Conservation (phyloP, 1,140 invertebrate species). For the Procambarus virginalis region DNA sequence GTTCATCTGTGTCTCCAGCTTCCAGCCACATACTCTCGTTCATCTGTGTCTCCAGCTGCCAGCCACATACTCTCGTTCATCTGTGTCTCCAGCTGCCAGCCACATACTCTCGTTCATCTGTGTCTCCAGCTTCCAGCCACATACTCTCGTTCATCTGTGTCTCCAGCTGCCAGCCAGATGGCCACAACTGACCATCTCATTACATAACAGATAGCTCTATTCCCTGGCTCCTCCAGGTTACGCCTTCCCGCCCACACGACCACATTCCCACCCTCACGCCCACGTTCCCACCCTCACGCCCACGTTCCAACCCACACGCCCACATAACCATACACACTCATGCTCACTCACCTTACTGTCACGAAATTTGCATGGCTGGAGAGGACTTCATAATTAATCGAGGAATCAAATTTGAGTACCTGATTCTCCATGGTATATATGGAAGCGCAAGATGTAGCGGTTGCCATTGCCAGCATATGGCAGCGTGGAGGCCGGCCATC, state of each 20-base stretch:
- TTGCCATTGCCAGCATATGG: conserved; percentile 40
- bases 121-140: no score
- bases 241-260: not conserved
- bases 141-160: no score
- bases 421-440: conserved; percentile 9
- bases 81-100: no score
- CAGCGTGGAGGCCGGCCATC: conserved; percentile 11
- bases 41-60: no score
- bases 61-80: no score
- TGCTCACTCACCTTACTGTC: not conserved
- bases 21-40: no score
- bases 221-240: no score
- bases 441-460: conserved; percentile 25
- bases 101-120: no score
- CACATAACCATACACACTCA: no score
- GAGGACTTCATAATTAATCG: not conserved
- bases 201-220: not conserved
- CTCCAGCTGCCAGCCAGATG: not conserved
- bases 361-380: not conserved
- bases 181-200: not conserved
- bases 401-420: conserved; percentile 8
- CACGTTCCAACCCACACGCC: no score
- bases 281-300: no score
- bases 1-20: no score
- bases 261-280: not conserved